Evolutionary conservation across 2,797 vertebrate genomes (phyloP), one percentile per base, ranked within the genome.

Genomic region (Halcyon chelicuti): DNA sequence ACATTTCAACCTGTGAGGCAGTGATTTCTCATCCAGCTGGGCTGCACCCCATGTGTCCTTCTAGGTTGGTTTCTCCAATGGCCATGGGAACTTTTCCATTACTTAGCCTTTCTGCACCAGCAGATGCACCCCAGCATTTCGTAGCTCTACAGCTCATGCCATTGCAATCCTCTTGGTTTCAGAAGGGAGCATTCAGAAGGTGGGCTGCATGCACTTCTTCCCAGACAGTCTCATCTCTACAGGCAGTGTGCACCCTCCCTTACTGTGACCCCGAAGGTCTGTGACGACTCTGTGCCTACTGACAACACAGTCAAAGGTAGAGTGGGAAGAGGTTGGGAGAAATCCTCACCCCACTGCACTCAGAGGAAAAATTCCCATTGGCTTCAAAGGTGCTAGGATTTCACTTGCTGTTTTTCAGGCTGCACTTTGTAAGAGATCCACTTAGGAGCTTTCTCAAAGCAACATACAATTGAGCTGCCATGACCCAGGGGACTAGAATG

Each of bases 401-500:
- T 61, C 78, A 51, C 72, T 94, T 20, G 46, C 49, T 58, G 54
- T 18, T 88, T 75, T 40, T 58, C 47, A 80, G 54, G 49, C 85
- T 91, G 86, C 71, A 10, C 72, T 95, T 90, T 87, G 81, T 89
- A 81, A 87, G 13, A 72, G 52, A 86, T 58, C 68, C 16, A 15
- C 78, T 54, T 15, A 49, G 76, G 54, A 93, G 6, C 71, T 82
- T 62, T 81, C 70, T 40, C 83, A 73, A 92, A 96, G 76, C 86
- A 93, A 66, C 2, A 0, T 84, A 82, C 73, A 52, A 90, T 42
- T 0, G 1, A 96, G 88, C 76, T 95, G 79, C 90, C n/a, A 2
- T 72, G 76, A 94, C 70, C 92, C 85, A 84, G 46, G 82, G 28
- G 79, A 76, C 75, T 78, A 88, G 93, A 94, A 90, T 79, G 90